phyloP scores from a whole-genome alignment of 2,888 invertebrate species.

The Agrochola lota region DNA sequence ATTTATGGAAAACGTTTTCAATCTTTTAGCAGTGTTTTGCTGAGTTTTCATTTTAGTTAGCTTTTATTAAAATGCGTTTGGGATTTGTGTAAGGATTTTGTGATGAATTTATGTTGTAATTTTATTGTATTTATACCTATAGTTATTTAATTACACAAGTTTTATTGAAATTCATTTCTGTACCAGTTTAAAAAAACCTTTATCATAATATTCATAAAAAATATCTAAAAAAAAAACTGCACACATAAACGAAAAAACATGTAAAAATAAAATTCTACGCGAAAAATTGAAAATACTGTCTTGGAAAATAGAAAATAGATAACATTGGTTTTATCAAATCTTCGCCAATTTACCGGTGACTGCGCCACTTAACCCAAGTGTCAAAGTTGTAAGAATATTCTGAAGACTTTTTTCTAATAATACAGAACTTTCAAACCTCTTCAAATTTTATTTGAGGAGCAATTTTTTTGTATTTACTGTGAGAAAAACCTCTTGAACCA shows the following conservation, averaged over 20 bases:
- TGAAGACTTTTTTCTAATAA: conserved; percentile 52
- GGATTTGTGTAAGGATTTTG: background rate
- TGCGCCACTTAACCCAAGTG: conserved; percentile 62
- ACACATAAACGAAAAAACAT: background rate
- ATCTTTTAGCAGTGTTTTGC: conserved; percentile 26
- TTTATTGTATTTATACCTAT: background rate
- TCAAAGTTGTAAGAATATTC: conserved; percentile 51
- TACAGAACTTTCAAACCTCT: conserved; percentile 57
- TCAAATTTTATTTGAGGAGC: conserved; percentile 68
- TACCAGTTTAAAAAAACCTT: background rate
- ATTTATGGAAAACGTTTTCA: conserved; percentile 35
- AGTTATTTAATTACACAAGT: background rate
- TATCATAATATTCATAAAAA: background rate
- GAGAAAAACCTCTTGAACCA: conserved; percentile 67
- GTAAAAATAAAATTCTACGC: background rate
- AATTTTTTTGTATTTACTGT: conserved; percentile 69
- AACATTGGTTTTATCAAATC: conserved; percentile 57
- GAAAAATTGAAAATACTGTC: conserved; percentile 15
- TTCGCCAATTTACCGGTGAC: conserved; percentile 63
- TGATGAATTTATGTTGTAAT: conserved; percentile 1
- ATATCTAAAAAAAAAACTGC: background rate
- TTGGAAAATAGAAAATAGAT: conserved; percentile 48
- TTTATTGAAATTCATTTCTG: background rate
- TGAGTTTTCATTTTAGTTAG: conserved; percentile 34
- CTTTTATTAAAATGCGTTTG: conserved; percentile 14